Evolutionary conservation across 2,113 vertebrate species (phyloP).

Genomic region (Atlantisia rogersi): DNA sequence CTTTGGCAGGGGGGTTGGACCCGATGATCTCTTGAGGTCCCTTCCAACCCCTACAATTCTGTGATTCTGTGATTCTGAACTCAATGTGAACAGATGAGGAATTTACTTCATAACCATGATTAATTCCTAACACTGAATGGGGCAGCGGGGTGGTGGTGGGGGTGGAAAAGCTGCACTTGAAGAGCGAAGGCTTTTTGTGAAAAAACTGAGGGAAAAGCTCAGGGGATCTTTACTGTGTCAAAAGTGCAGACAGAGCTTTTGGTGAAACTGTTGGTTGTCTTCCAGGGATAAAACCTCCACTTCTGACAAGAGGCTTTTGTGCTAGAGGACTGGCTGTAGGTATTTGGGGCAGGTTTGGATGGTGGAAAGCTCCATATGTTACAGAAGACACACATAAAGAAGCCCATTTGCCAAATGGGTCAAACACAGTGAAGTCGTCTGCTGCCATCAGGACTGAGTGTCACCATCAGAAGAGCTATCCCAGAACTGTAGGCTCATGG

Average conservation of each 20-base stretch:
- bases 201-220: neutral
- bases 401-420: neutral
- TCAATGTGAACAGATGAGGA: neutral
- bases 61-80: neutral
- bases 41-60: too few species aligned
- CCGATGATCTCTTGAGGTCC: too few species aligned
- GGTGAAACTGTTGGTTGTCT: neutral
- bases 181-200: neutral
- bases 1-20: too few species aligned
- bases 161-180: neutral
- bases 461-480: neutral
- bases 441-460: neutral
- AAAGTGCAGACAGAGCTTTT: neutral
- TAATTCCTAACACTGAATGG: neutral
- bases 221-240: neutral
- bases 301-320: neutral
- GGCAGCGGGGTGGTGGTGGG: accelerated
- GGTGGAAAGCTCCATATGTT: neutral
- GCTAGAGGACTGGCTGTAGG: neutral
- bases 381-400: neutral
- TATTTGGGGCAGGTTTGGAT: neutral
- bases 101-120: neutral
- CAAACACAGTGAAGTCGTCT: neutral
- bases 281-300: neutral
- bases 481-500: neutral